Percentiles rank a stretch among this genome's conserved stretches.
These are phyloP conservation scores for Oncorhynchus nerka DNA, from an alignment of 2,113 vertebrate species.

Conservation along the genomic window DNA sequence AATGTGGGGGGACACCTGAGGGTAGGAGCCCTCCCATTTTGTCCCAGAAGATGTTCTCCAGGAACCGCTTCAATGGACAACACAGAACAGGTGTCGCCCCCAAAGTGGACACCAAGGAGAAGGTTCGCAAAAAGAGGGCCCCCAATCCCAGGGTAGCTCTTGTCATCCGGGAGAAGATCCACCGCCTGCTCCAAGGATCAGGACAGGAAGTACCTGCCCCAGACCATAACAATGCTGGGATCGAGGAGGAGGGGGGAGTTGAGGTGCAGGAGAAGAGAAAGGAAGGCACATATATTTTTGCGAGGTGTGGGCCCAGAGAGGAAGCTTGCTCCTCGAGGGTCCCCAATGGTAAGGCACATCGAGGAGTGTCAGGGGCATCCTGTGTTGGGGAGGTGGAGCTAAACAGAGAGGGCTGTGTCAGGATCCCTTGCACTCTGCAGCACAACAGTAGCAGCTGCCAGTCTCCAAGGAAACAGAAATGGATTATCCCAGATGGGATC, in stretches of 20 bases:
- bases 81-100: slow-evolving; percentile 71
- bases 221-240: slow-evolving; percentile 73
- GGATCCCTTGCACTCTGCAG: slow-evolving; percentile 76
- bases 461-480: slow-evolving; percentile 39
- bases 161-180: slow-evolving; percentile 82
- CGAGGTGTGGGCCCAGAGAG: slow-evolving; percentile 32
- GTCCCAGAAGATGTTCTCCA: slow-evolving; percentile 77
- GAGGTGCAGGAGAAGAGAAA: slow-evolving; percentile 42
- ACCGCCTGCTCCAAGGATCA: slow-evolving; percentile 84
- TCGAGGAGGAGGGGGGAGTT: slow-evolving; percentile 58
- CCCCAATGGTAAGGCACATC: slow-evolving; percentile 52
- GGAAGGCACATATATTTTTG: slow-evolving; percentile 31
- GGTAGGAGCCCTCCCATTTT: background rate
- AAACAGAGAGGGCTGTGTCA: slow-evolving; percentile 76
- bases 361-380: slow-evolving; percentile 48
- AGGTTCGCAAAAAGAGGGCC: slow-evolving; percentile 74
- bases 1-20: slow-evolving; percentile 44
- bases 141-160: slow-evolving; percentile 76
- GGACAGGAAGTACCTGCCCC: slow-evolving; percentile 64
- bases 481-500: slow-evolving; percentile 47
- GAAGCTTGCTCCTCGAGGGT: slow-evolving; percentile 52
- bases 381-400: slow-evolving; percentile 76
- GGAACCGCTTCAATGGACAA: slow-evolving; percentile 80
- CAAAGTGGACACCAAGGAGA: slow-evolving; percentile 71
- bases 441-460: slow-evolving; percentile 53